phyloP scores from a whole-genome alignment of 1,140 invertebrate species.

The Caenorhabditis brenneri region DNA sequence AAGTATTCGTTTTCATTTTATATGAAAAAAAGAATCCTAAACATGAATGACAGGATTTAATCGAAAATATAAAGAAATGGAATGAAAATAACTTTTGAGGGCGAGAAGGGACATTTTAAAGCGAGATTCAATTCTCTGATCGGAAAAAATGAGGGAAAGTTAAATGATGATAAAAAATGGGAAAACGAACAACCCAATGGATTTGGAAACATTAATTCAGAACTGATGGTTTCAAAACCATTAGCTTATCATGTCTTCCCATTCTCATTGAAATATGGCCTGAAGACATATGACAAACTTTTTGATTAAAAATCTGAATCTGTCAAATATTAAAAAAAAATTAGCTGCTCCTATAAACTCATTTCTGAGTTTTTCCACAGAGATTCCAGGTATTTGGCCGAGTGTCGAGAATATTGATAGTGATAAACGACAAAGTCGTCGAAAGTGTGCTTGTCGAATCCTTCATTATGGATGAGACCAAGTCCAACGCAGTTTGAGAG shows the following conservation, averaged over 20 bases:
- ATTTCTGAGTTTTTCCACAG: constrained; percentile 51
- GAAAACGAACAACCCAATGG: neutral
- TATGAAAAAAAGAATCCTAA: too few species aligned
- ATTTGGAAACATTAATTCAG: too few species aligned
- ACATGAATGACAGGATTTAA: too few species aligned
- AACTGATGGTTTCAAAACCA: too few species aligned
- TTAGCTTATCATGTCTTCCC: too few species aligned
- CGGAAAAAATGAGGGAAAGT: neutral
- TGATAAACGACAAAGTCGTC: constrained; percentile 68
- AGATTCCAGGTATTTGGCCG: constrained; percentile 57
- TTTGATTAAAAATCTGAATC: too few species aligned
- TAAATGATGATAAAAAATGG: too few species aligned
- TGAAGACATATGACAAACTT: too few species aligned
- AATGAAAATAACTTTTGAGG: neutral
- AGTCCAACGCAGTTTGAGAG: constrained; percentile 66
- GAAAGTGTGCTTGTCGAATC: constrained; percentile 66
- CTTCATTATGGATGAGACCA: constrained; percentile 62
- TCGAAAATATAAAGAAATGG: too few species aligned
- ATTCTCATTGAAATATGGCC: too few species aligned
- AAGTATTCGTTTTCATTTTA: neutral
- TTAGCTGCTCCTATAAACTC: neutral
- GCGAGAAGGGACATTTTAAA: neutral
- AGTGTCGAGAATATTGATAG: constrained; percentile 66
- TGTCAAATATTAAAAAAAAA: neutral
- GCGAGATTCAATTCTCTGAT: constrained; percentile 1